A percentile compares a stretch with the other conserved stretches of the same genome.
These are phyloP conservation scores for Delphinus delphis DNA, from an alignment of 2,113 vertebrate species.

Conservation along the genomic window DNA sequence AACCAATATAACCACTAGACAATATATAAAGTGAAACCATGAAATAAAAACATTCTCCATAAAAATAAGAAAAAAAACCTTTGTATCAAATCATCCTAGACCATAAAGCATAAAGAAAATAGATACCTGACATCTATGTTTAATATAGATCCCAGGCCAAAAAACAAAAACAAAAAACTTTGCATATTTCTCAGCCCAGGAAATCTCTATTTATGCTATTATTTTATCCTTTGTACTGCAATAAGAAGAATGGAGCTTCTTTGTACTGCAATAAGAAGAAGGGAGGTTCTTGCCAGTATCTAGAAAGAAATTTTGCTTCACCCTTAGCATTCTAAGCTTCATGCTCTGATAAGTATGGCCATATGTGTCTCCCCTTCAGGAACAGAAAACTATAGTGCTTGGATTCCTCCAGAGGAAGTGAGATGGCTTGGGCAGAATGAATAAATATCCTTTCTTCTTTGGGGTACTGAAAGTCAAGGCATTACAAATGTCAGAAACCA, in stretches of 20 bases:
- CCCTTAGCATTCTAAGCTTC: neutral
- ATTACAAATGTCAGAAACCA: neutral
- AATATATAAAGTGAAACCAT: neutral
- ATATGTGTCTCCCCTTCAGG: neutral
- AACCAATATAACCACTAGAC: neutral
- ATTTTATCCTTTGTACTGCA: neutral
- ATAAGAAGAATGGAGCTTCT: neutral
- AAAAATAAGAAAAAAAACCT: neutral
- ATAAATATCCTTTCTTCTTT: neutral
- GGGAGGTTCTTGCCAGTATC: neutral
- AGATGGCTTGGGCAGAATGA: neutral
- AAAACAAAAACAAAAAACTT: neutral
- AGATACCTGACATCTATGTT: neutral
- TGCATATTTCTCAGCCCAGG: neutral
- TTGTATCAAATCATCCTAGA: neutral
- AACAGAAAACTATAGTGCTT: neutral
- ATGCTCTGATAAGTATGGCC: neutral
- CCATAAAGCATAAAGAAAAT: neutral
- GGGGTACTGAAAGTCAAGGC: neutral
- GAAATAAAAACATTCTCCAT: constrained; percentile 37
- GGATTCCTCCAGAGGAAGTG: constrained; percentile 6
- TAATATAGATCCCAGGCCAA: neutral
- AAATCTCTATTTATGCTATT: neutral
- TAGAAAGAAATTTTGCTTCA: neutral
- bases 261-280: neutral